Percentiles rank a stretch among this genome's conserved stretches.
Conservation (phyloP, 2,113 vertebrate species). For the Cacatua alba region DNA sequence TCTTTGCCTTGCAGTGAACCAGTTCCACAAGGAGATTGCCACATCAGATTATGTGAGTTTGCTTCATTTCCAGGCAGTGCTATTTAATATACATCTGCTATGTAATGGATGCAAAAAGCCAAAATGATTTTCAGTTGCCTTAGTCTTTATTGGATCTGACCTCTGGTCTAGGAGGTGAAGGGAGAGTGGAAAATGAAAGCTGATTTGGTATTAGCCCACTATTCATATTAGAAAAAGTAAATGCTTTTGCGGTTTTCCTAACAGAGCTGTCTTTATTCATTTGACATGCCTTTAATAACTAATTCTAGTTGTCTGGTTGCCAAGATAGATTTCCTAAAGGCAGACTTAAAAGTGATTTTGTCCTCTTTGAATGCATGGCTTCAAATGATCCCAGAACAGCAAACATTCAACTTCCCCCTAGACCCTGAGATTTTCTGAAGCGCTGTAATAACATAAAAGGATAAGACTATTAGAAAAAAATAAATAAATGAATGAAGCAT, state of each 20-base stretch:
- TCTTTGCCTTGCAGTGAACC: conserved; percentile 60
- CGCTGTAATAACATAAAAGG: conserved; percentile 65
- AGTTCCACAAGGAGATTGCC: conserved; percentile 57
- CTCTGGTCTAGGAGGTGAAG: conserved; percentile 73
- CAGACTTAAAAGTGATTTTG: conserved; percentile 89
- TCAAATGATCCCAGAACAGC: conserved; percentile 89
- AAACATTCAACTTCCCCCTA: conserved; percentile 84
- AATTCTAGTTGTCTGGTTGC: conserved; percentile 86
- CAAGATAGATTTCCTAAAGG: conserved; percentile 86
- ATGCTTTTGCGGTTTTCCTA: conserved; percentile 81
- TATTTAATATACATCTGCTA: conserved; percentile 68
- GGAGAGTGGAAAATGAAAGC: conserved; percentile 80
- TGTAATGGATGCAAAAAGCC: conserved; percentile 63
- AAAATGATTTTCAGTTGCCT: conserved; percentile 70
- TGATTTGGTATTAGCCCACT: conserved; percentile 80
- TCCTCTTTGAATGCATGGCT: conserved; percentile 88
- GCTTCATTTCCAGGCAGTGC: conserved; percentile 58
- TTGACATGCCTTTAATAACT: conserved; percentile 89
- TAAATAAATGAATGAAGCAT: conserved; percentile 52
- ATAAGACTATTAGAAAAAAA: conserved; percentile 55
- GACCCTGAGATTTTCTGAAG: conserved; percentile 78
- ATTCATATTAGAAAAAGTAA: conserved; percentile 83
- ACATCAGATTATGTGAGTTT: conserved; percentile 47
- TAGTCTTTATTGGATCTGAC: conserved; percentile 76
- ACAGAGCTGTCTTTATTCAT: conserved; percentile 86